Evolutionary conservation across 2,797 vertebrate species (phyloP).

Genomic region (Ceryle rudis): DNA sequence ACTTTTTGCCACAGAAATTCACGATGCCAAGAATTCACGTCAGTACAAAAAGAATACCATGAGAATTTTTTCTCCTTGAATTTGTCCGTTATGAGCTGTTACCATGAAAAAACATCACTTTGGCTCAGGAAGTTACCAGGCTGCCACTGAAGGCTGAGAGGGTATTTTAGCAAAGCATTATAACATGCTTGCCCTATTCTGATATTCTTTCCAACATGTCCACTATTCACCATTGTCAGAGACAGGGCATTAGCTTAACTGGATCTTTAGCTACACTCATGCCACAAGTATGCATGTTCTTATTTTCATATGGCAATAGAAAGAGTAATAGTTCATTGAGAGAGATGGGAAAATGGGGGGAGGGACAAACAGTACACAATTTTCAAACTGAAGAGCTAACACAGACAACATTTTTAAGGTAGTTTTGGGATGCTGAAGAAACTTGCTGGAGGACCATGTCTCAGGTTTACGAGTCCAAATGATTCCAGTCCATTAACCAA

Average conservation of each 20-base stretch:
- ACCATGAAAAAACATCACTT: not conserved
- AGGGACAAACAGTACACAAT: fast-evolving
- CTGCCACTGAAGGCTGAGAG: not conserved
- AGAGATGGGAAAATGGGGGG: not conserved
- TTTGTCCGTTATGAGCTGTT: not conserved
- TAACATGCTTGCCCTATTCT: not conserved
- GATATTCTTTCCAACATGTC: not conserved
- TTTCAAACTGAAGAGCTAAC: not conserved
- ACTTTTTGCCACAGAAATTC: not conserved
- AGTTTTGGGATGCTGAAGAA: not conserved
- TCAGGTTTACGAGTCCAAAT: not conserved
- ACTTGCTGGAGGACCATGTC: not conserved
- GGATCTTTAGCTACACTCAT: not conserved
- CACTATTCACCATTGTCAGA: not conserved
- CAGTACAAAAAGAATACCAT: not conserved
- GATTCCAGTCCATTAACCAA: not conserved
- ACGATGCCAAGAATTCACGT: not conserved
- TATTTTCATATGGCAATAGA: not conserved
- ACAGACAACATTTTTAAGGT: not conserved
- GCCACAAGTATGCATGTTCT: not conserved
- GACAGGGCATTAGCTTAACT: not conserved
- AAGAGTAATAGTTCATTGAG: not conserved
- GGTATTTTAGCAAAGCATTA: not conserved
- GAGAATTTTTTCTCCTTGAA: not conserved
- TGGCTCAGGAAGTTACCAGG: not conserved